Base-by-base conservation (phyloP, 53 echinoderm and acorn worm genomes). In the Actinopyga echinites region DNA sequence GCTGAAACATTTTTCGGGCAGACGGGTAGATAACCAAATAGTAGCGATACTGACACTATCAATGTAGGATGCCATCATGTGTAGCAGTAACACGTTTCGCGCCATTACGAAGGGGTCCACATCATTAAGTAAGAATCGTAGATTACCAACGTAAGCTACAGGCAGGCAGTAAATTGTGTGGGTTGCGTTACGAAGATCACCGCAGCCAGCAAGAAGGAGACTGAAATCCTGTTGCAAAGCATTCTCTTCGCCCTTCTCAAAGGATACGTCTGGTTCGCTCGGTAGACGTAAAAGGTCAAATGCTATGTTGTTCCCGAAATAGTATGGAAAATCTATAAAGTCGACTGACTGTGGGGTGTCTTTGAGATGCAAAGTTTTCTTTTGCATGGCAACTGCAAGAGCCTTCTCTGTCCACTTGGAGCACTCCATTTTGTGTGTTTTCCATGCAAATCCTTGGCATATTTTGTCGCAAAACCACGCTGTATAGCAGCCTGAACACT, bases 31-130 rank as follows among this genome's bases (percentile, higher is more conserved):
- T 32, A 78, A 11, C 78, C 78, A 78, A 11, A 78, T 56, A 3
- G 78, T 45, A 28, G 57, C 25, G 19, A 78, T 56, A 56, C 33
- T n/a, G 30, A 32, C 54, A 21, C 28, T 52, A 9, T 78, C 56
- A 7, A 33, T 56, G n/a, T 24, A 44, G 38, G 24, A 37, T 21
- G 42, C 26, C n/a, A 71, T 71, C 71, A 71, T 71, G 42, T 71
- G 40, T 40, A 71, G 44, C 9, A 71, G 38, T 28, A 71, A 15
- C 2, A 71, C 71, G 21, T 71, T 71, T 71, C 71, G 40, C 42
- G 71, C 71, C 71, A 71, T 71, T 8, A 26, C 43, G 22, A 71
- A 71, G 3, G 71, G 71, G n/a, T 71, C 71, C 1, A 71, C 44
- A 22, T 71, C 71, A 40, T 71, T 71, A n/a, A 71, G 25, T 1